A percentile compares a stretch with the other conserved stretches of the same genome.
These are phyloP conservation scores for Dynastes grantii DNA, from an alignment of 2,888 invertebrate genomes.

Conservation along the genomic window DNA sequence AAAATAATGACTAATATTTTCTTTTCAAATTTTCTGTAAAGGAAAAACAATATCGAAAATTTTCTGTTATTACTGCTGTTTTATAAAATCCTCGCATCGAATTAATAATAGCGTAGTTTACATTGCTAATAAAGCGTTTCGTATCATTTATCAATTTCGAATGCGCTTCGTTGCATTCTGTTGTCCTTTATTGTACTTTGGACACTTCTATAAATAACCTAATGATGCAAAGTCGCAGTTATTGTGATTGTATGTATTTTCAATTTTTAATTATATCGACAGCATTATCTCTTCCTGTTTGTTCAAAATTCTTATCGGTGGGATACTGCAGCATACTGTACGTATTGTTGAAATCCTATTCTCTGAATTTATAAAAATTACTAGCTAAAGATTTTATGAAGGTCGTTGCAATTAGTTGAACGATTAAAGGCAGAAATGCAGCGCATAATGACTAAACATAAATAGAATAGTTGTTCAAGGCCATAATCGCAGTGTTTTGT, in stretches of 20 bases:
- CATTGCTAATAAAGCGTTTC: neutral
- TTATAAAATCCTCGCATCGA: neutral
- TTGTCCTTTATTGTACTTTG: constrained; percentile 28
- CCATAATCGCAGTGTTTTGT: too few relatives aligned
- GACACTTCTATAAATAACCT: constrained; percentile 40
- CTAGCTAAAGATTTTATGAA: neutral
- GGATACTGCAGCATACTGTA: neutral
- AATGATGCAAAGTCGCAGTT: constrained; percentile 34
- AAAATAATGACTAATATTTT: constrained; percentile 22
- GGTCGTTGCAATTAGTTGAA: too few relatives aligned
- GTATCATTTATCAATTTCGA: neutral
- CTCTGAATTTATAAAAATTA: neutral
- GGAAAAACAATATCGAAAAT: neutral
- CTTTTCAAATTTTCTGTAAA: too few relatives aligned
- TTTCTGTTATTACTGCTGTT: neutral
- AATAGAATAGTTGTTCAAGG: too few relatives aligned
- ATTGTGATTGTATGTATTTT: constrained; percentile 34
- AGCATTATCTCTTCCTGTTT: constrained; percentile 43
- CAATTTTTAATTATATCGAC: constrained; percentile 25
- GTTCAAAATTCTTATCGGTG: neutral
- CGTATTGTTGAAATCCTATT: constrained; percentile 1
- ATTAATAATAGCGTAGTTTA: neutral
- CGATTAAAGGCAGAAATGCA: too few relatives aligned
- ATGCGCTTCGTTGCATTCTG: constrained; percentile 10
- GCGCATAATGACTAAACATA: too few relatives aligned